Evolutionary conservation across 2,888 invertebrate species (phyloP).

Genomic region (Drepanosiphum platanoidis): DNA sequence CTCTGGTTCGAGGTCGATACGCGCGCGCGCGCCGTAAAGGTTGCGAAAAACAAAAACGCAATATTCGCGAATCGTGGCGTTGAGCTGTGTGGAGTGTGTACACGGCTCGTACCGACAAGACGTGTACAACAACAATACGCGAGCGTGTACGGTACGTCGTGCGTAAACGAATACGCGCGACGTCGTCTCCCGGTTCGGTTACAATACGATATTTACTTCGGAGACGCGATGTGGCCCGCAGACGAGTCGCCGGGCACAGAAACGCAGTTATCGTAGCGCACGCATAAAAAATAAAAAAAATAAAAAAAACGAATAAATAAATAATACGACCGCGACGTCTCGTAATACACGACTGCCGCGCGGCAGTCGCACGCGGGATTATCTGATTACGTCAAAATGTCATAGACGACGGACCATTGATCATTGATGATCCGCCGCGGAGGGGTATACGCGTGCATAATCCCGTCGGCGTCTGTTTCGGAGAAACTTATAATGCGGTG

Average conservation of each 20-base stretch:
- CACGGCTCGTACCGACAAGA: not conserved
- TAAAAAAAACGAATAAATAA: too few relatives aligned
- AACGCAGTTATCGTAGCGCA: not conserved
- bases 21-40: not conserved
- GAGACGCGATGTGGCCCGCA: not conserved
- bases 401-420: conserved; percentile 48
- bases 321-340: not conserved
- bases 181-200: not conserved
- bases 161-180: too few relatives aligned
- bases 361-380: not conserved
- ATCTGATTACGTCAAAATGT: conserved; percentile 52
- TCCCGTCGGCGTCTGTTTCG: not conserved
- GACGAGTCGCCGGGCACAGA: not conserved
- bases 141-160: not conserved
- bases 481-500: too few relatives aligned
- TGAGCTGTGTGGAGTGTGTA: too few relatives aligned
- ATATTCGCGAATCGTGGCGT: too few relatives aligned
- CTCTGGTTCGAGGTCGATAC: not conserved
- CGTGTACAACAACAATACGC: not conserved
- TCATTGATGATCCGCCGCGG: not conserved
- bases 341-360: not conserved
- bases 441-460: not conserved
- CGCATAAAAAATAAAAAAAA: not conserved
- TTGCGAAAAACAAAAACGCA: not conserved
- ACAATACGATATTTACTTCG: not conserved